Base-by-base conservation (phyloP, 1,140 invertebrate species). In the Phenacoccus solenopsis region DNA sequence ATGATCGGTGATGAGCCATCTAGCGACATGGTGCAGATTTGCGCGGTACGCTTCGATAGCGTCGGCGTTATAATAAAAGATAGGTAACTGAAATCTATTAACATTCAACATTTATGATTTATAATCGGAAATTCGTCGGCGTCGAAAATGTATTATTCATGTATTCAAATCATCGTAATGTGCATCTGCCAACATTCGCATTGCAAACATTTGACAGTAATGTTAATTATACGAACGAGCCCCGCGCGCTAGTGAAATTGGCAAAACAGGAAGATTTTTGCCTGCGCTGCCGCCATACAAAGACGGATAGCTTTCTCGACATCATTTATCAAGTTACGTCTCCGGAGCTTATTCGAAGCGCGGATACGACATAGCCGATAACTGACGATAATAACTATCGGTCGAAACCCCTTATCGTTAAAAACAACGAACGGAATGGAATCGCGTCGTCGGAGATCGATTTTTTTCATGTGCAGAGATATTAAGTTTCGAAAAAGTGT, bases 321-420 rank as follows among this genome's bases (percentile, higher is more conserved):
- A 16, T 64, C 59, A 64, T 64, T 64, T 64, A 64, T 64, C 59
- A 64, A 64, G 59, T 64, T 64, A 64, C 59, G 59, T 25, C 59
- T 27, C 59, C 20, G 12, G 20, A 22, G 25, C 22, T 25, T 64
- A 64, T 27, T 64, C n/a, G n/a, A n/a, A n/a, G n/a, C 25, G 20
- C 59, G 22, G 25, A 20, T 25, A 22, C 20, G 25, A 64, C 59
- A 27, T 16, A 24, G 32, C 25, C 21, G 59, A 64, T 64, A 64
- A 64, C 59, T 64, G 59, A 64, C 25, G 59, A 64, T 64, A 64
- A 64, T 64, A 25, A 22, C 59, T 24, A 64, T 64, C 59, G 59
- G 22, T 64, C 59, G 16, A 9, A 25, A 64, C 22, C 59, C 59
- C 59, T 64, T 25, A 64, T 64, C 22, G 25, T 64, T 13, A 64